Evolutionary conservation across 2,113 vertebrate species (phyloP), one percentile per base, ranked within the genome.

Genomic region (Peromyscus polionotus): DNA sequence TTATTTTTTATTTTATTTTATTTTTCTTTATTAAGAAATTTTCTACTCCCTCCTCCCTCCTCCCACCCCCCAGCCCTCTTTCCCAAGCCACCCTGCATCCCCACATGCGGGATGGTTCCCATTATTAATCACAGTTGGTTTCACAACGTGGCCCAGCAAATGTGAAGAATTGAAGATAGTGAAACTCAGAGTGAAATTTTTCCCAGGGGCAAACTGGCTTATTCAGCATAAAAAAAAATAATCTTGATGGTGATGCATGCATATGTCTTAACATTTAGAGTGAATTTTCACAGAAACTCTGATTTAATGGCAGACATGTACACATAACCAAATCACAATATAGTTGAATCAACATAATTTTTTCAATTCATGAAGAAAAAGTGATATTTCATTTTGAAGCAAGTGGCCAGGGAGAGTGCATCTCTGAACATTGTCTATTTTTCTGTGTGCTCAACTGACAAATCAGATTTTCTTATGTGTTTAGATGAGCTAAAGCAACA

Each of bases 341-440:
- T 28, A 84, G 36, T 85, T 88, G 54, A 67, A 54, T 63, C 73
- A 88, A 33, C 2, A 36, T 81, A 79, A 39, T 63, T 16, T 51
- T 51, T 77, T 42, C 73, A 86, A 68, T 65, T 90, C 70, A 6
- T 76, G 28, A 67, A 75, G 19, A 31, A 42, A 39, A 65, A 54
- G 13, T 0, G 3, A 9, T 9, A 59, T 22, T 39, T 26, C 4
- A 1, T 14, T 88, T 94, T 54, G 6, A 83, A 13, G 11, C 5
- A 83, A 1, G 5, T 87, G 11, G 7, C 4, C 17, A 63, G 24
- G 4, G 3, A 70, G 33, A 0, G 0, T 10, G 22, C 0, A n/a
- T 16, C 31, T 7, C n/a, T 76, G 51, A 84, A 16, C 7, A 73
- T 93, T 33, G 3, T 3, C 54, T 36, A 16, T 80, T 54, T 1